Evolutionary conservation across 2,113 vertebrate species (phyloP), one percentile per base, ranked within the genome.

Genomic region (Odocoileus hemionus): DNA sequence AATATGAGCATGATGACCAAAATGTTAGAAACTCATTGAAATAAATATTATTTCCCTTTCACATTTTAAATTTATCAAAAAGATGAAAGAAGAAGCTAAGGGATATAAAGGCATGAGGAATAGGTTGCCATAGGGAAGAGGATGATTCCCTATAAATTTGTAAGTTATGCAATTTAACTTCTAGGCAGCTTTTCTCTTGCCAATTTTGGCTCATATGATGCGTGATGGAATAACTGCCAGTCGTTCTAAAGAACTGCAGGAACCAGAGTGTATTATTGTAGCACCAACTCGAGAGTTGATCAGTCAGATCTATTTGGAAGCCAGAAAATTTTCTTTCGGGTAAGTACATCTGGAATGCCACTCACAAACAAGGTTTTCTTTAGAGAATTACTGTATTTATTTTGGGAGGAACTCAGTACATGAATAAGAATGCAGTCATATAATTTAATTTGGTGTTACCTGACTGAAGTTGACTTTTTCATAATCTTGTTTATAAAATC

Each of bases 271-370:
- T 67, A 95, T 99, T 92, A 99, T 99, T 61, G 99, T 99, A 9
- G 99, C 99, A 1, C 99, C 99, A 52, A 99, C 99, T 89, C 99
- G 99, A 97, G 99, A 99, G 97, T 98, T 99, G 76, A 99, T 99
- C 36, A 36, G 36, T 36, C 36, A 36, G 36, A 36, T 36, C 36
- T 36, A 36, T 36, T 36, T 36, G 36, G 36, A 36, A 36, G 36
- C 36, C 36, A 36, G 36, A 36, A 36, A 36, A 36, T 36, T 36
- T 36, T 36, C 36, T 36, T 36, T 36, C 36, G 36, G 36, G n/a
- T n/a, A n/a, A n/a, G n/a, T n/a, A n/a, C n/a, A n/a, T n/a, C n/a
- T n/a, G n/a, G n/a, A n/a, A n/a, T n/a, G n/a, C n/a, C n/a, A n/a
- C n/a, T n/a, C n/a, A n/a, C n/a, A n/a, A n/a, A n/a, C n/a, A n/a